Evolutionary conservation across 2,888 invertebrate species (phyloP).

Genomic region (Netelia melanura): DNA sequence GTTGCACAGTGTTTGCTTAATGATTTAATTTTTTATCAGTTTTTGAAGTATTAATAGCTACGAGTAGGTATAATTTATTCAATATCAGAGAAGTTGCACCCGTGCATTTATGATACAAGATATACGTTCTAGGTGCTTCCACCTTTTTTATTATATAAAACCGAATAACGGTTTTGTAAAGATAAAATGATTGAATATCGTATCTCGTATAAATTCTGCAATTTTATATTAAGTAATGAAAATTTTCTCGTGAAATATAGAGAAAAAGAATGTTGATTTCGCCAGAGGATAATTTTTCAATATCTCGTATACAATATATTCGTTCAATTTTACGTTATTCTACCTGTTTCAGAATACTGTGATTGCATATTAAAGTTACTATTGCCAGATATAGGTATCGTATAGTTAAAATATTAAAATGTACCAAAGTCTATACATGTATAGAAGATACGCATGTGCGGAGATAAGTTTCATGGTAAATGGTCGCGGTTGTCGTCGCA

Average conservation of each 20-base stretch:
- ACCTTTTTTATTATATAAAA: background rate
- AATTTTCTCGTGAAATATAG: background rate
- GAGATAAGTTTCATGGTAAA: conserved; percentile 53
- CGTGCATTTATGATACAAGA: no score
- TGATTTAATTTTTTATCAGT: no score
- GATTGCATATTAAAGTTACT: background rate
- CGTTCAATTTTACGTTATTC: background rate
- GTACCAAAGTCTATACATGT: background rate
- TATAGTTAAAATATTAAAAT: conserved; percentile 3
- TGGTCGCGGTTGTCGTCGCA: conserved; percentile 40
- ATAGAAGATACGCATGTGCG: conserved; percentile 26
- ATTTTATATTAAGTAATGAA: background rate
- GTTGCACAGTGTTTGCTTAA: no score
- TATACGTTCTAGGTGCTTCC: no score
- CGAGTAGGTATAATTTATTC: no score
- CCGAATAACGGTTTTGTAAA: background rate
- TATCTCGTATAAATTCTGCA: background rate
- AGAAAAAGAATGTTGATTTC: background rate
- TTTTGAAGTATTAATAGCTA: no score
- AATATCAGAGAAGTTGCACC: no score
- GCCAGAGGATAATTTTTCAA: background rate
- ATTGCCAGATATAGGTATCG: background rate
- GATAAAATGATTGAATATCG: background rate
- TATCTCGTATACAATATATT: background rate
- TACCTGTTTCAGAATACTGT: background rate